A percentile compares a stretch with the other conserved stretches of the same genome.
These are phyloP conservation scores for Acanthopagrus latus DNA, from an alignment of 2,797 vertebrate species.

Conservation along the genomic window DNA sequence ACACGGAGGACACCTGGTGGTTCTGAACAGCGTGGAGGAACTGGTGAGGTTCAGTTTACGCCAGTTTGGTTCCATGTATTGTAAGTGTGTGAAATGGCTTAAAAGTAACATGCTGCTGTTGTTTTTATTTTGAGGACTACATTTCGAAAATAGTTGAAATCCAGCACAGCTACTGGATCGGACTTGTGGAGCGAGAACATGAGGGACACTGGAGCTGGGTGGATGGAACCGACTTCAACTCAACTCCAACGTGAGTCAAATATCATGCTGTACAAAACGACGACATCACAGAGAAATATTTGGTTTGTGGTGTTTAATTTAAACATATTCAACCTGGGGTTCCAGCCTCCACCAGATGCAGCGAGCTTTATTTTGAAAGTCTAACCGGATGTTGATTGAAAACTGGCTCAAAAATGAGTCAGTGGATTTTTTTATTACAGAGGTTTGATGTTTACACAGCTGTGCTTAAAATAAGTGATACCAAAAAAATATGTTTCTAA, in stretches of 20 bases:
- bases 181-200: constrained; percentile 75
- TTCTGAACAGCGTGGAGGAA: constrained; percentile 74
- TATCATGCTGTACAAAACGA: background rate
- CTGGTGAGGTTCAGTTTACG: constrained; percentile 69
- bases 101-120: background rate
- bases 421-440: too few relatives aligned
- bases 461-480: too few relatives aligned
- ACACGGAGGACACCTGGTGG: constrained; percentile 71
- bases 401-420: too few relatives aligned
- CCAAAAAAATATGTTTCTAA: too few relatives aligned
- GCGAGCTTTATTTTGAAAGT: too few relatives aligned
- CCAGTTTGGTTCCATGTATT: background rate
- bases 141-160: constrained; percentile 62
- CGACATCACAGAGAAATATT: background rate
- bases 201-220: constrained; percentile 84
- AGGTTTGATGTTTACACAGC: too few relatives aligned
- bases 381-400: too few relatives aligned
- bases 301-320: background rate
- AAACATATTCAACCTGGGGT: too few relatives aligned
- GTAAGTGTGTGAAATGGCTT: background rate
- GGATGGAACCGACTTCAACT: constrained; percentile 75
- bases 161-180: constrained; percentile 74
- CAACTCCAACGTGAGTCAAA: constrained; percentile 71
- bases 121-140: constrained; percentile 68
- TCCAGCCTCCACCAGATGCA: too few relatives aligned